Base-by-base conservation (phyloP, 1,140 invertebrate genomes). In the Chironomus tepperi region DNA sequence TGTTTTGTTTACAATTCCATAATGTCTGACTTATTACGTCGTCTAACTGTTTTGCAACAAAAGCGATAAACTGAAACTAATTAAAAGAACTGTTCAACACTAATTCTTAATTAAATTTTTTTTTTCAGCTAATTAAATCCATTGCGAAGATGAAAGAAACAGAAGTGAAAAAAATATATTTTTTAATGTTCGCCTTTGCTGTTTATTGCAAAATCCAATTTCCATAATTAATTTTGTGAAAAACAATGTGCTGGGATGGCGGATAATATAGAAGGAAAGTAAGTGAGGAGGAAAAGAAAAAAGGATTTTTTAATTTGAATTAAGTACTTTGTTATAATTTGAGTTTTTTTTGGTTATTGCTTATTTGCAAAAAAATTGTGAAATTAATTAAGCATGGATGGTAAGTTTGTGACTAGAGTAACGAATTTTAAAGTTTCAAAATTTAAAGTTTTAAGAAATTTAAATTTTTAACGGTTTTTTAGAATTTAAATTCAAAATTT, bases 161-260 rank as follows among this genome's bases (percentile, higher is more conserved):
- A 57, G n/a, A 57, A 57, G 10, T 34, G 24, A 34, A 34, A 34
- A 34, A 34, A 34, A 2, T 34, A 2, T 34, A 2, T 34, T 34
- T 57, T 57, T 57, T 47, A 9, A 9, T 47, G 43, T 47, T 47
- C 9, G 9, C 15, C 15, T 57, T n/a, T 57, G 47, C 47, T 57
- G 47, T 57, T n/a, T 57, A 57, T 57, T 57, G 47, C 47, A 57
- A 70, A 70, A 70, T 70, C 65, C 65, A 70, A 70, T 70, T 70
- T 70, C 65, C 65, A 70, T 70, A 70, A 70, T 70, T 70, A 70
- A 70, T 18, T 70, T 21, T 19, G 65, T 70, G 19, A 57, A 57
- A 57, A 57, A 57, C 47, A 57, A 57, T 57, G 47, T 57, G 7
- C 47, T 57, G 5, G 24, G 24, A 34, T 34, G 24, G 24, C 1